Conservation (phyloP, 2,113 vertebrate species). For the Caracal caracal region DNA sequence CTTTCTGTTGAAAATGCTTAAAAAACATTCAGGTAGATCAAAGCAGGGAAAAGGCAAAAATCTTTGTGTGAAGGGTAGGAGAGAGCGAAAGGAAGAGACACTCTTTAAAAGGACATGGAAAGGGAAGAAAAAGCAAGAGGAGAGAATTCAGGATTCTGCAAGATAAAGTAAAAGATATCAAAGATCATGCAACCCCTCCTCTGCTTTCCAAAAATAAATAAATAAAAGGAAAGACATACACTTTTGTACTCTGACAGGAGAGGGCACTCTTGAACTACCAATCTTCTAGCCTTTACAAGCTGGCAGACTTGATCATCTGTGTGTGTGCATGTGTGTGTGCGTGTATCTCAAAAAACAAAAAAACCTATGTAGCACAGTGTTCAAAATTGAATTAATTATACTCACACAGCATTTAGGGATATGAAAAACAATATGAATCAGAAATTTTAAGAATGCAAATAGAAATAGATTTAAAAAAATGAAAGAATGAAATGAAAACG, state of each 20-base stretch:
- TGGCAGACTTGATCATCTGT: neutral
- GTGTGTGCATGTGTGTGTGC: neutral
- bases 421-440: neutral
- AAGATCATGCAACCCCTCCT: neutral
- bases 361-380: neutral
- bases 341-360: neutral
- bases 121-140: neutral
- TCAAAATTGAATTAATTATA: neutral
- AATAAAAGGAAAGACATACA: neutral
- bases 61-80: neutral
- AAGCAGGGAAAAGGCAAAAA: neutral
- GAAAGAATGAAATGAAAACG: neutral
- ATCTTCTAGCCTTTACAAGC: neutral
- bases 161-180: neutral
- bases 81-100: neutral
- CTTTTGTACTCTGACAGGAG: conserved; percentile 21
- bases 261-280: neutral
- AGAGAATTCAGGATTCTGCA: neutral
- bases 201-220: neutral
- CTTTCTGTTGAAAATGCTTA: neutral
- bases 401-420: neutral
- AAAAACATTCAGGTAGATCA: neutral
- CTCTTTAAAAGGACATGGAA: neutral
- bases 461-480: neutral
- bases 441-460: neutral